phyloP scores from a whole-genome alignment of 2,113 vertebrate genomes.

The Amphilophus citrinellus region DNA sequence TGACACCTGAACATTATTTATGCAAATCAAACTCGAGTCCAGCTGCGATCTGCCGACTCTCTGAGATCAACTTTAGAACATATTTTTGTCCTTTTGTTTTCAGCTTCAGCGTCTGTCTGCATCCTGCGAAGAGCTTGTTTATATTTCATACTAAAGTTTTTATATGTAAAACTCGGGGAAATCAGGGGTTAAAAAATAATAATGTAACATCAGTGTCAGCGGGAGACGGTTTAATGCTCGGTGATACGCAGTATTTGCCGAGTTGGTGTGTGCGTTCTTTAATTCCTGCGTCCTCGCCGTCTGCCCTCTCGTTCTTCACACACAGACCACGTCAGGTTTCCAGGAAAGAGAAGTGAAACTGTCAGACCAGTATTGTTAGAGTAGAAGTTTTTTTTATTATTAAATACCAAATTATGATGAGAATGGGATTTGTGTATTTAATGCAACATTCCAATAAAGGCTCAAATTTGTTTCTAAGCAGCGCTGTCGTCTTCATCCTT shows the following conservation, averaged over 20 bases:
- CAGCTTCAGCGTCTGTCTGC: conserved; percentile 80
- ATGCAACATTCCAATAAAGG: conserved; percentile 97
- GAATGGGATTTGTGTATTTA: conserved; percentile 90
- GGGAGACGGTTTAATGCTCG: conserved; percentile 52
- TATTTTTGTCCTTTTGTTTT: conserved; percentile 78
- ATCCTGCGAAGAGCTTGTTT: conserved; percentile 88
- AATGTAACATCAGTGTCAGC: conserved; percentile 28
- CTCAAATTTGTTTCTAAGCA: conserved; percentile 90
- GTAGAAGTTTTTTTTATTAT: conserved; percentile 87
- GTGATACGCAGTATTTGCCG: conserved; percentile 32
- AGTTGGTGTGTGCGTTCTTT: background rate
- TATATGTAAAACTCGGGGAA: conserved; percentile 89
- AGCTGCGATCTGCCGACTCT: conserved; percentile 8
- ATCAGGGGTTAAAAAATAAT: conserved; percentile 56
- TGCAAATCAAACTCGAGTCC: conserved; percentile 84
- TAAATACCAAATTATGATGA: conserved; percentile 88
- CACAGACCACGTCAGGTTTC: conserved; percentile 55
- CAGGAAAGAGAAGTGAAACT: conserved; percentile 74
- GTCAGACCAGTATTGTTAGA: conserved; percentile 91
- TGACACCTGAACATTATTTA: conserved; percentile 76
- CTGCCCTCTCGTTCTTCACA: conserved; percentile 67
- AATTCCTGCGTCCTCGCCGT: conserved; percentile 39
- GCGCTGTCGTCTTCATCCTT: background rate
- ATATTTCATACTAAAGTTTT: conserved; percentile 93
- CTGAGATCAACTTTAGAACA: conserved; percentile 74